A percentile compares a stretch with the other conserved stretches of the same genome.
Evolutionary conservation across 2,797 vertebrate species (phyloP).

Genomic region (Florisuga fusca): DNA sequence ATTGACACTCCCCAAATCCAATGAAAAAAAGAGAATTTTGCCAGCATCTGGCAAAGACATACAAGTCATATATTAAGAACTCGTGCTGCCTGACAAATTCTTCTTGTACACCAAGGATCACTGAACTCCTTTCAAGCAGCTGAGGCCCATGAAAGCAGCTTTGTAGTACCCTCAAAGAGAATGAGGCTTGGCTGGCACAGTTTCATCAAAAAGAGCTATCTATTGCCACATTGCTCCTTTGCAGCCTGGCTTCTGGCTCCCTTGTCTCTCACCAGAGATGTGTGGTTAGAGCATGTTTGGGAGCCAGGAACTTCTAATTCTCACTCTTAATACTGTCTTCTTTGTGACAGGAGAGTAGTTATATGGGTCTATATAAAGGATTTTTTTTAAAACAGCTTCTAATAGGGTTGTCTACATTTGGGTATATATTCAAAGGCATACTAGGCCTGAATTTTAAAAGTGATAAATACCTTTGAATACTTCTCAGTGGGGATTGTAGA

Average conservation of each 20-base stretch:
- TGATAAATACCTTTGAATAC: not conserved
- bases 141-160: not conserved
- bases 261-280: not conserved
- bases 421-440: not conserved
- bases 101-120: not conserved
- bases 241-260: not conserved
- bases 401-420: not conserved
- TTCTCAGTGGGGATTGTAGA: not conserved
- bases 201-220: not conserved
- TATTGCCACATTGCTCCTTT: not conserved
- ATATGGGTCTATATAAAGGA: not conserved
- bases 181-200: not conserved
- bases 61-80: not conserved
- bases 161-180: not conserved
- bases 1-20: not conserved
- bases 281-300: not conserved
- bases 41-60: not conserved
- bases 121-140: not conserved
- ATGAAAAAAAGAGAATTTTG: not conserved
- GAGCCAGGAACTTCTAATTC: not conserved
- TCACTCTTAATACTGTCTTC: not conserved
- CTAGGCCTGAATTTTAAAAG: not conserved
- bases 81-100: not conserved
- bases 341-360: not conserved
- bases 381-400: not conserved